Conservation (phyloP, 2,888 invertebrate species). For the Ditylenchus weischeri region DNA sequence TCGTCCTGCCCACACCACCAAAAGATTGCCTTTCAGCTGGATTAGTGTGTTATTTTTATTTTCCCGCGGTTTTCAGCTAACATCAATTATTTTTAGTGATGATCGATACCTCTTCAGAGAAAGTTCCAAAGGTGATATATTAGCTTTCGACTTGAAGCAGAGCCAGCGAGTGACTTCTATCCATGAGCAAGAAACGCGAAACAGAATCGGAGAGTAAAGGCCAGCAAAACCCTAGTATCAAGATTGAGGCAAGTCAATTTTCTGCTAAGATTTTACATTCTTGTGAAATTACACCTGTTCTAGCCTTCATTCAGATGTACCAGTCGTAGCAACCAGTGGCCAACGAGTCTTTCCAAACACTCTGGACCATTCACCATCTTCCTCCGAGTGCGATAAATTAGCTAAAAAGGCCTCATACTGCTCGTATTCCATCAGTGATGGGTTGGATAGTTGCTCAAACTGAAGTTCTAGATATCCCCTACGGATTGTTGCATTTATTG, state of each 20-base stretch:
- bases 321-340: slow-evolving; percentile 30
- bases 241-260: slow-evolving; percentile 25
- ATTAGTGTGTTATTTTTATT: neutral
- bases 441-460: slow-evolving; percentile 22
- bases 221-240: slow-evolving; percentile 17
- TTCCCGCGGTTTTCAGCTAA: neutral
- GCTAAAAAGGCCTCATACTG: slow-evolving; percentile 9
- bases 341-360: slow-evolving; percentile 35
- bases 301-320: slow-evolving; percentile 30
- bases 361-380: neutral
- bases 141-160: slow-evolving; percentile 30
- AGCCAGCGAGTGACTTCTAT: slow-evolving; percentile 2
- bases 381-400: slow-evolving; percentile 16
- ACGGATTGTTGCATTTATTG: too few species aligned
- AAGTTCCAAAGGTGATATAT: slow-evolving; percentile 27
- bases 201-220: slow-evolving; percentile 8
- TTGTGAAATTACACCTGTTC: neutral
- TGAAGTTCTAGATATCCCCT: slow-evolving; percentile 7
- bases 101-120: slow-evolving; percentile 35
- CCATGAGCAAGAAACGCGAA: neutral
- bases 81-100: slow-evolving; percentile 9
- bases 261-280: too few species aligned
- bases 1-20: slow-evolving; percentile 30
- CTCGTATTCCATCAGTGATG: slow-evolving; percentile 5
- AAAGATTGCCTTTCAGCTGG: slow-evolving; percentile 29